These are phyloP conservation scores for Cotesia glomerata DNA, from an alignment of 1,140 invertebrate species.

Conservation along the genomic window DNA sequence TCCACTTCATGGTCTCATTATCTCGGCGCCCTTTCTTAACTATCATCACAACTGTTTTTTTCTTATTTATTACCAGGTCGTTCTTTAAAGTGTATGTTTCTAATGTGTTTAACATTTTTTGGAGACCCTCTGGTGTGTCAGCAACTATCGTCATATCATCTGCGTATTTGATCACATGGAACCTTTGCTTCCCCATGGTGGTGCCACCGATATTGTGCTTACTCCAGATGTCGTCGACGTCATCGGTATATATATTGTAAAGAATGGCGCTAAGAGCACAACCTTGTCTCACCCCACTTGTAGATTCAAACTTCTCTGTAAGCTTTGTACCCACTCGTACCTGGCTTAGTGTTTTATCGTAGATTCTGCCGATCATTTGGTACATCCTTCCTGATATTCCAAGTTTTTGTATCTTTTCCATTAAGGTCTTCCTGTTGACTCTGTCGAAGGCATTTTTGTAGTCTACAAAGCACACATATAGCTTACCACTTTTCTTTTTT, in stretches of 20 bases:
- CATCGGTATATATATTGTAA: too few relatives aligned
- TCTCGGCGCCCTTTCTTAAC: slow-evolving; percentile 13
- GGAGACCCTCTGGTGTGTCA: not conserved
- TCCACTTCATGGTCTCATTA: slow-evolving; percentile 8
- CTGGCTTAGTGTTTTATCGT: not conserved
- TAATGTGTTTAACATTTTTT: slow-evolving; percentile 19
- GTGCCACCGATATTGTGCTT: too few relatives aligned
- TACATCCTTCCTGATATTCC: not conserved
- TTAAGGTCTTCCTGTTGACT: not conserved
- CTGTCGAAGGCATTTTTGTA: slow-evolving; percentile 1
- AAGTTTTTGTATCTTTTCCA: not conserved
- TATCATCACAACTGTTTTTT: slow-evolving; percentile 22
- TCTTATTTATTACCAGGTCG: slow-evolving; percentile 6
- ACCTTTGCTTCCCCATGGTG: too few relatives aligned
- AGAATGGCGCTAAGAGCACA: too few relatives aligned
- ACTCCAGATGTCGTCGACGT: too few relatives aligned
- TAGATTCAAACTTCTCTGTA: slow-evolving; percentile 21
- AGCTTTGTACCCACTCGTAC: not conserved
- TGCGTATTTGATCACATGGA: slow-evolving; percentile 15
- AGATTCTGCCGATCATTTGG: not conserved
- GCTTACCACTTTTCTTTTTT: slow-evolving; percentile 14
- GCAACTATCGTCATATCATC: slow-evolving; percentile 22
- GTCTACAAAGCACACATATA: slow-evolving; percentile 16
- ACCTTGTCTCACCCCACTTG: slow-evolving; percentile 15
- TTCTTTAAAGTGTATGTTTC: slow-evolving; percentile 15